Evolutionary conservation across 2,888 invertebrate species (phyloP).

Genomic region (Eremobia ochroleuca): DNA sequence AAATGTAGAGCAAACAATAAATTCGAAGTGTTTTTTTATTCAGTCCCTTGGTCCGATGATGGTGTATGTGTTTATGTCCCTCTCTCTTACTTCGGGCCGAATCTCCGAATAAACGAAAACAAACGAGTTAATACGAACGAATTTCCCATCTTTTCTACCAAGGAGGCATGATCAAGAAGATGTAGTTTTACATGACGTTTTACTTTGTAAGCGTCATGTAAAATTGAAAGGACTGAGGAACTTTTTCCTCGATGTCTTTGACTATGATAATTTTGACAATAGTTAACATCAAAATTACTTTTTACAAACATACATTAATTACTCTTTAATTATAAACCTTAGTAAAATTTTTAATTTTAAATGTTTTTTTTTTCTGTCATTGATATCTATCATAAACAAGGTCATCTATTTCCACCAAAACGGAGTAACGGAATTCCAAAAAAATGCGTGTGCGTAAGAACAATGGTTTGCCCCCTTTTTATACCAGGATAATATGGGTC

Average conservation of each 20-base stretch:
- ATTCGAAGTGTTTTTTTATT: slow-evolving; percentile 22
- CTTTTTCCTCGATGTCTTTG: slow-evolving; percentile 33
- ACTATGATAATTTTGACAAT: not conserved
- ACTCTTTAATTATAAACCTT: not conserved
- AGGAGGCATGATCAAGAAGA: slow-evolving; percentile 74
- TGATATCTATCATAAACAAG: not conserved
- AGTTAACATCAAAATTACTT: not conserved
- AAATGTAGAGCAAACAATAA: not conserved
- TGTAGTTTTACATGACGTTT: slow-evolving; percentile 47
- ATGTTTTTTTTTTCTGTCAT: not conserved
- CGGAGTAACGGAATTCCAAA: slow-evolving; percentile 67
- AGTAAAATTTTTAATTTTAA: not conserved
- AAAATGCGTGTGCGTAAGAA: slow-evolving; percentile 91
- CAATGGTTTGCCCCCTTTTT: slow-evolving; percentile 92
- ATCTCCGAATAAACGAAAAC: slow-evolving; percentile 40
- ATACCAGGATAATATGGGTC: slow-evolving; percentile 87
- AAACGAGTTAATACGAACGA: slow-evolving; percentile 64
- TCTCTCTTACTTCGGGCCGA: slow-evolving; percentile 31
- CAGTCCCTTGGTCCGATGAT: not conserved
- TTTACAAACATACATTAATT: not conserved
- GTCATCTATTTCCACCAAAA: slow-evolving; percentile 14
- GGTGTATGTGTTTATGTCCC: slow-evolving; percentile 3
- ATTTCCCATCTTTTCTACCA: slow-evolving; percentile 73
- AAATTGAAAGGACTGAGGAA: slow-evolving; percentile 30
- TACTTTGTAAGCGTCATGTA: slow-evolving; percentile 14